These are phyloP conservation scores for Ypsolopha sequella DNA, from an alignment of 2,888 invertebrate genomes.

Conservation along the genomic window DNA sequence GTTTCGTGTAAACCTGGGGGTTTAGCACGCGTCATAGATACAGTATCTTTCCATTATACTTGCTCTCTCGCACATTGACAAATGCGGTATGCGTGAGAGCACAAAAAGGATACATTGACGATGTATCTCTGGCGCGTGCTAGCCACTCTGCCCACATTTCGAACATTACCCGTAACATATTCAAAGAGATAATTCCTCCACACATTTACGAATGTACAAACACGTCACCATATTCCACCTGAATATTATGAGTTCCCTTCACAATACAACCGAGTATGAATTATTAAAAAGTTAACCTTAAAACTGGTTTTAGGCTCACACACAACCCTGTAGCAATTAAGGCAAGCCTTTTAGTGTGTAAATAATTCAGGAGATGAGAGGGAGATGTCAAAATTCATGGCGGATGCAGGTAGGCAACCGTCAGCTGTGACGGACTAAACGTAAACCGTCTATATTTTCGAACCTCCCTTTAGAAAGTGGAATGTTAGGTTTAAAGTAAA, in stretches of 20 bases:
- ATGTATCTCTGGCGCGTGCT: too few species aligned
- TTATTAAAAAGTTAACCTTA: slow-evolving; percentile 7
- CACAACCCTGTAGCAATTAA: slow-evolving; percentile 10
- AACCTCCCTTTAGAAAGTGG: not conserved
- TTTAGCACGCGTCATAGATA: too few species aligned
- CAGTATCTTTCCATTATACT: too few species aligned
- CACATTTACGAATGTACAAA: not conserved
- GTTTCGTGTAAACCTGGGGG: not conserved
- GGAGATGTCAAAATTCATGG: slow-evolving; percentile 9
- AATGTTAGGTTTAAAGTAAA: too few species aligned
- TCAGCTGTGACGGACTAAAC: not conserved
- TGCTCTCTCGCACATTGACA: too few species aligned
- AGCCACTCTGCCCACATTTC: too few species aligned
- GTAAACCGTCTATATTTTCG: not conserved
- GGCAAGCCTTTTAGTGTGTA: slow-evolving; percentile 10
- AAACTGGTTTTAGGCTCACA: slow-evolving; percentile 8
- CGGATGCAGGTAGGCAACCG: not conserved
- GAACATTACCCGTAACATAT: too few species aligned
- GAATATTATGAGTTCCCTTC: slow-evolving; percentile 4
- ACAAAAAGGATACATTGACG: too few species aligned
- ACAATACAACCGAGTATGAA: slow-evolving; percentile 6
- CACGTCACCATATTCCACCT: not conserved
- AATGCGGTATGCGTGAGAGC: too few species aligned
- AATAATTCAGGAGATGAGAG: slow-evolving; percentile 8
- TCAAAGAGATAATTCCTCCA: too few species aligned